phyloP scores from a whole-genome alignment of 2,113 vertebrate genomes.

The Phainopepla nitens region DNA sequence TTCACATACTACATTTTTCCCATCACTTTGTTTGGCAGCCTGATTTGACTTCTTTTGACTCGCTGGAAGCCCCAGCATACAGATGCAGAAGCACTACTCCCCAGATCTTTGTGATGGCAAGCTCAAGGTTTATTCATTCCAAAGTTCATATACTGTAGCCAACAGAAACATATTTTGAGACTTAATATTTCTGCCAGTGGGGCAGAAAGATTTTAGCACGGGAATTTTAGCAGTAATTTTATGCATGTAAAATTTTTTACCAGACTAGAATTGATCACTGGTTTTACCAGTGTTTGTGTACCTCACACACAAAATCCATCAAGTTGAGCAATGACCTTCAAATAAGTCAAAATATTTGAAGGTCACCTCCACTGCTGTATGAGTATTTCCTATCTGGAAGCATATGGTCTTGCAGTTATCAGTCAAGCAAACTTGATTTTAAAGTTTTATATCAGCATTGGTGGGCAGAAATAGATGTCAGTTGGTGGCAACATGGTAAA shows the following conservation, averaged over 20 bases:
- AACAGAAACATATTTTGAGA: not conserved
- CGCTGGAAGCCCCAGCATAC: not conserved
- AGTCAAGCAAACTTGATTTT: not conserved
- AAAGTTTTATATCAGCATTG: not conserved
- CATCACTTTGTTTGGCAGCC: not conserved
- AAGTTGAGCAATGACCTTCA: not conserved
- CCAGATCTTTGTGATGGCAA: not conserved
- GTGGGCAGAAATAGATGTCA: not conserved
- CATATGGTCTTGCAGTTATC: not conserved
- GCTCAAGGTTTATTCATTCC: not conserved
- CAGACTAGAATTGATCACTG: not conserved
- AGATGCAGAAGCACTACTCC: not conserved
- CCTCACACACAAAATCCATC: not conserved
- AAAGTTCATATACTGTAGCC: not conserved
- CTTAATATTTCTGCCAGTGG: not conserved
- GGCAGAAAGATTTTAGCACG: not conserved
- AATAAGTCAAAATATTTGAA: not conserved
- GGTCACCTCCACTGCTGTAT: not conserved
- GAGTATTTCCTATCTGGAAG: not conserved
- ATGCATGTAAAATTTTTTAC: not conserved
- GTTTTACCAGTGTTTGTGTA: not conserved
- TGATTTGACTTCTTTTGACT: not conserved
- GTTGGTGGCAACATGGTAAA: not conserved
- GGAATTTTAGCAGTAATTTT: not conserved
- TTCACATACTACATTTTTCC: not conserved